Percentiles rank a stretch among this genome's conserved stretches.
Conservation (phyloP, 2,888 invertebrate genomes). For the Latheticus oryzae region DNA sequence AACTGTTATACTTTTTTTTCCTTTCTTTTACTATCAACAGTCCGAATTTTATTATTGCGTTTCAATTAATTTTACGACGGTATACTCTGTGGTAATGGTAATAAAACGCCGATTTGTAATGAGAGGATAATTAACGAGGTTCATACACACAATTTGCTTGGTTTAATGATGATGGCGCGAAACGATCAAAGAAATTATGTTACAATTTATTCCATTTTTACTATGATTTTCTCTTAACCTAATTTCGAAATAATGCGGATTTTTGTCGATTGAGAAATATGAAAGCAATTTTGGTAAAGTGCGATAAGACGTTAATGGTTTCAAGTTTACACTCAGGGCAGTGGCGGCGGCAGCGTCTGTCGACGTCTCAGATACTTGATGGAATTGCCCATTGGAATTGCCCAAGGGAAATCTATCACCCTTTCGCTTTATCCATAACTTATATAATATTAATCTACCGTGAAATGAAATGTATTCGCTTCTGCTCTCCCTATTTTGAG, state of each 20-base stretch:
- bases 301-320: conserved; percentile 71
- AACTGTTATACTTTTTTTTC: conserved; percentile 21
- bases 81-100: too few species aligned
- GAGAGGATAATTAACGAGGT: too few species aligned
- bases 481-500: conserved; percentile 51
- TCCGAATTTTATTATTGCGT: conserved; percentile 41
- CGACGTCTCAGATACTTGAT: conserved; percentile 50
- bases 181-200: too few species aligned
- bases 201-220: too few species aligned
- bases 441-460: conserved; percentile 68
- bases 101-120: conserved; percentile 37
- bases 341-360: conserved; percentile 51
- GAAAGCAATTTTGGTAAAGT: conserved; percentile 66
- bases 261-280: too few species aligned
- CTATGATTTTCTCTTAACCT: too few species aligned
- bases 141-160: too few species aligned
- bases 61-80: conserved; percentile 39
- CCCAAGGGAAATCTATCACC: conserved; percentile 65
- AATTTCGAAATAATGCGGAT: too few species aligned
- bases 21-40: conserved; percentile 35
- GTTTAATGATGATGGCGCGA: too few species aligned
- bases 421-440: conserved; percentile 67
- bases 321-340: conserved; percentile 72
- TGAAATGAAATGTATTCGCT: conserved; percentile 65
- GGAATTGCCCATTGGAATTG: conserved; percentile 45